Evolutionary conservation across 2,797 vertebrate genomes (phyloP).

Genomic region (Leptodon cayanensis): DNA sequence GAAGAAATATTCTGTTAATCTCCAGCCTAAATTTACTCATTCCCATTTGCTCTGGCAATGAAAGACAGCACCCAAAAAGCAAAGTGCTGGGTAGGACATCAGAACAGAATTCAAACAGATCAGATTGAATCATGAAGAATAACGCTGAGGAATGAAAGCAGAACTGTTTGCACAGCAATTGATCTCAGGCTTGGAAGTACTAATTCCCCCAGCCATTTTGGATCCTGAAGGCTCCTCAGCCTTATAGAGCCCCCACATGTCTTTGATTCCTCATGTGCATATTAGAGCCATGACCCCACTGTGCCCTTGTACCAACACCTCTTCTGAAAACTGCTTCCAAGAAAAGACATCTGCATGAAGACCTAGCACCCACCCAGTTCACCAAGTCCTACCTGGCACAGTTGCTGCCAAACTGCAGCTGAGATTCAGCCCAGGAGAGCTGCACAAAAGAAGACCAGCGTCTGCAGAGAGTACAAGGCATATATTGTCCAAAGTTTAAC

Average conservation of each 20-base stretch:
- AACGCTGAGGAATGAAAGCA: neutral
- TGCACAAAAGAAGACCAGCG: neutral
- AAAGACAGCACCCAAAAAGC: neutral
- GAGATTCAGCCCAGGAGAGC: neutral
- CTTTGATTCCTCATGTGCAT: neutral
- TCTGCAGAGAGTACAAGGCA: neutral
- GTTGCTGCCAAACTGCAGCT: neutral
- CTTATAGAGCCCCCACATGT: neutral
- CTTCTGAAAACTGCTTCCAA: neutral
- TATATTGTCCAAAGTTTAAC: neutral
- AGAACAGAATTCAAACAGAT: conserved; percentile 15
- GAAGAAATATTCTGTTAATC: conserved; percentile 5
- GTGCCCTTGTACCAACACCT: neutral
- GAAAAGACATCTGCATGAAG: neutral
- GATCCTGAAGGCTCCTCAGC: neutral
- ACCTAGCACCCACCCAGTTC: neutral
- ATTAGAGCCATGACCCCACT: neutral
- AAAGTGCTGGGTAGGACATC: neutral
- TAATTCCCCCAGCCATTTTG: neutral
- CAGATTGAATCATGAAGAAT: neutral
- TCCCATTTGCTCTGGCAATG: neutral
- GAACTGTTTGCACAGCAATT: conserved; percentile 20
- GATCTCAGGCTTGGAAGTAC: neutral
- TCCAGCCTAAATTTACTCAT: conserved; percentile 8
- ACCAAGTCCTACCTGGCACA: neutral